Conservation (phyloP, 2,888 invertebrate genomes). For the Tanytarsus gracilentus region DNA sequence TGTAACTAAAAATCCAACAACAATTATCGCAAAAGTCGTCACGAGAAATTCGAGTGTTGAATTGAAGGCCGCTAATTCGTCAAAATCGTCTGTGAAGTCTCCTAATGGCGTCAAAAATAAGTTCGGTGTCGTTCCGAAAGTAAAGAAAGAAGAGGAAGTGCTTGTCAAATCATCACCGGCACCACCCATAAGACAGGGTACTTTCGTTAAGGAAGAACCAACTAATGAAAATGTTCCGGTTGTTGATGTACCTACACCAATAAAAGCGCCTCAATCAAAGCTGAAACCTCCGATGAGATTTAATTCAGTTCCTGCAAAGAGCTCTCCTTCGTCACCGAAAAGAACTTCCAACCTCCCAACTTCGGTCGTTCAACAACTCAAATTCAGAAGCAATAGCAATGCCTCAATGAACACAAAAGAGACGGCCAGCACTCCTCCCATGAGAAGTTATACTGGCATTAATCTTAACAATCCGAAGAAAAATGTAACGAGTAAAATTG, state of each 20-base stretch:
- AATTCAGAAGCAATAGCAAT: slow-evolving; percentile 40
- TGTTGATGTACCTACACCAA: slow-evolving; percentile 34
- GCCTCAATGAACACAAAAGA: slow-evolving; percentile 31
- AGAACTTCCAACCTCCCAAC: slow-evolving; percentile 33
- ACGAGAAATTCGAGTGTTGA: slow-evolving; percentile 33
- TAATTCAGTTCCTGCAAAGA: slow-evolving; percentile 33
- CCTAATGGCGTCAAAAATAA: slow-evolving; percentile 25
- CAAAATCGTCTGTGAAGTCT: slow-evolving; percentile 28
- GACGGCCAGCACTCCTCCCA: neutral
- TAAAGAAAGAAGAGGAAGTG: neutral
- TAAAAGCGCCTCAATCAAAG: slow-evolving; percentile 31
- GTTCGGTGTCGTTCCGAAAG: slow-evolving; percentile 30
- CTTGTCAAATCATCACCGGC: slow-evolving; percentile 32
- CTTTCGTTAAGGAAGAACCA: slow-evolving; percentile 81
- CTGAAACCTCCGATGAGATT: slow-evolving; percentile 44
- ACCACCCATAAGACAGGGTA: slow-evolving; percentile 72
- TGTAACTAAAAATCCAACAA: slow-evolving; percentile 31
- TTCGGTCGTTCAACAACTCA: slow-evolving; percentile 34
- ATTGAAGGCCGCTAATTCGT: slow-evolving; percentile 27
- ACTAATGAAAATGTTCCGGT: slow-evolving; percentile 39
- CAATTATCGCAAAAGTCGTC: slow-evolving; percentile 24
- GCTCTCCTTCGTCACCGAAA: slow-evolving; percentile 33
- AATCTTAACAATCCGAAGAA: slow-evolving; percentile 36
- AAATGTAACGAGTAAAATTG: slow-evolving; percentile 41
- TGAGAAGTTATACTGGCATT: slow-evolving; percentile 19